Evolutionary conservation across 2,888 invertebrate genomes (phyloP).

Genomic region (Melangyna quadrimaculata): DNA sequence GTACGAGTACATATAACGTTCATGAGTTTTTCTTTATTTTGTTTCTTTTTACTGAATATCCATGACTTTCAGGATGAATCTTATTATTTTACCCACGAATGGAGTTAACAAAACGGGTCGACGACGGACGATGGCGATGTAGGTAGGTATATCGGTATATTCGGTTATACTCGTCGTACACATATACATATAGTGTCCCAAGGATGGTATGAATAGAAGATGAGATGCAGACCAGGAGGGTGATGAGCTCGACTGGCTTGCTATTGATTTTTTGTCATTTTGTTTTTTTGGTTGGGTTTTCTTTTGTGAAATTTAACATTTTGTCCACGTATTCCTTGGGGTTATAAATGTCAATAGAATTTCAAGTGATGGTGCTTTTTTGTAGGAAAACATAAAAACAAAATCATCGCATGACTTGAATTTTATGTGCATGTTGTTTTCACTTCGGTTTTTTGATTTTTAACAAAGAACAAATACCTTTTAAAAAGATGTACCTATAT

Average conservation of each 20-base stretch:
- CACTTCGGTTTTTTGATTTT: background rate
- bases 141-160: too few relatives aligned
- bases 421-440: background rate
- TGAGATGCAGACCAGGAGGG: conserved; percentile 37
- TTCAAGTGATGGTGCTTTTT: conserved; percentile 45
- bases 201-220: conserved; percentile 55
- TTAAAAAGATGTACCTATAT: too few relatives aligned
- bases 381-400: background rate
- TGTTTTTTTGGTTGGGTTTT: background rate
- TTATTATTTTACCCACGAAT: conserved; percentile 72
- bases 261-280: conserved; percentile 53
- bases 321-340: conserved; percentile 58
- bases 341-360: conserved; percentile 62
- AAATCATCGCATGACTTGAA: conserved; percentile 34
- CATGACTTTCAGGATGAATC: conserved; percentile 61
- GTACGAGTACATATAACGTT: background rate
- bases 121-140: too few relatives aligned
- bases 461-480: background rate
- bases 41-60: background rate
- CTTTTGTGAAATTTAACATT: conserved; percentile 45
- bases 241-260: conserved; percentile 36
- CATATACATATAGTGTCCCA: conserved; percentile 9
- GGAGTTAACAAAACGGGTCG: conserved; percentile 55
- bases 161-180: background rate
- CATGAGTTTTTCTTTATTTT: background rate